Evolutionary conservation across 2,113 vertebrate species (phyloP).

Genomic region (Crotalus tigris): DNA sequence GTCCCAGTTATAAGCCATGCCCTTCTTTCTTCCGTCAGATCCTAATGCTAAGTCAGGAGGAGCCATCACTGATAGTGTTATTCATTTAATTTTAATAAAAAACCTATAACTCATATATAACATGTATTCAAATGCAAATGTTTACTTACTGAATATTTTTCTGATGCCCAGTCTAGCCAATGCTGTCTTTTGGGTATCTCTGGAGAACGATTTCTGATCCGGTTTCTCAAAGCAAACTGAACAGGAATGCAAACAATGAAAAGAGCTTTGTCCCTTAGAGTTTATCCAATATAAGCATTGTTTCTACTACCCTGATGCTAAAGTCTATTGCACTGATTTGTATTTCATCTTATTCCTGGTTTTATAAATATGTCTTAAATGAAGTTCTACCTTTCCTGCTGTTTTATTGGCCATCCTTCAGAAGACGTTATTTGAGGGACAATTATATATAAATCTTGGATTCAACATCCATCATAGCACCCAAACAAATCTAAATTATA

Average conservation of each 20-base stretch:
- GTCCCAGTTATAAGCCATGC: too few relatives aligned
- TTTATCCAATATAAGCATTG: neutral
- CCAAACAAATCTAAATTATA: neutral
- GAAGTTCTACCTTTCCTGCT: neutral
- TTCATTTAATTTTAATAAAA: neutral
- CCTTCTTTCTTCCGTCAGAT: neutral
- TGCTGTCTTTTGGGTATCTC: slow-evolving; percentile 76
- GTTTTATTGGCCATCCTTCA: neutral
- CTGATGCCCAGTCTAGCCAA: slow-evolving; percentile 96
- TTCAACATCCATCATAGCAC: neutral
- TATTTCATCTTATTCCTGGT: neutral
- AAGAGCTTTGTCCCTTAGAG: neutral
- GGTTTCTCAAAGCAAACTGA: slow-evolving; percentile 88
- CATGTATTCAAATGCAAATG: neutral
- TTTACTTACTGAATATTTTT: slow-evolving; percentile 84
- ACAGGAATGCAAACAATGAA: slow-evolving; percentile 32
- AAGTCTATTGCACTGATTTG: neutral
- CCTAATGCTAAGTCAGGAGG: neutral
- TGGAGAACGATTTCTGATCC: slow-evolving; percentile 74
- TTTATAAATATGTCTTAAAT: neutral
- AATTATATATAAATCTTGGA: neutral
- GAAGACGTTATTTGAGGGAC: neutral
- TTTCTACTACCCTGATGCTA: accelerated
- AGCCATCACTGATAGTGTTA: neutral
- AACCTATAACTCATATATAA: neutral